Percentiles rank a stretch among this genome's conserved stretches.
These are phyloP conservation scores for Blastobasis adustella DNA, from an alignment of 2,888 invertebrate genomes.

Conservation along the genomic window DNA sequence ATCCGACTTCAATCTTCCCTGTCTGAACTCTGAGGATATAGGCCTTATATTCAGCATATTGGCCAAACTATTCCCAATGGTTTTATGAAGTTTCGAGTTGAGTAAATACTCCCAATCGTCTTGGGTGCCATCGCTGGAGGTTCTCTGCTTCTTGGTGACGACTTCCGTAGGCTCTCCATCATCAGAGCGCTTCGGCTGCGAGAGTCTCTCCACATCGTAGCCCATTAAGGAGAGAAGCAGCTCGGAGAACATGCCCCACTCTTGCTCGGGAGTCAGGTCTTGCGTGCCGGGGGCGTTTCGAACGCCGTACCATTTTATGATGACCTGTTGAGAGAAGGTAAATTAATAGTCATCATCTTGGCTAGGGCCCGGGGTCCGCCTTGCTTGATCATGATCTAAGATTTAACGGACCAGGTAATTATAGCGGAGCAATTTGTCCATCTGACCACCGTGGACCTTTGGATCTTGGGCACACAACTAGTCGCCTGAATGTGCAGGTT, in stretches of 20 bases:
- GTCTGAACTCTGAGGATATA: constrained; percentile 13
- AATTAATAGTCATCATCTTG: no score
- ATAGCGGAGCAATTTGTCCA: no score
- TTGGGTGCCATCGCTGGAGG: constrained; percentile 83
- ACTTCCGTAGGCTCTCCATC: constrained; percentile 53
- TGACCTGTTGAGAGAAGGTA: constrained; percentile 42
- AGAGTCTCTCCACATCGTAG: constrained; percentile 79
- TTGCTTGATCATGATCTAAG: no score
- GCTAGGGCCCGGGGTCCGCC: no score
- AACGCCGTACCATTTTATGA: constrained; percentile 90
- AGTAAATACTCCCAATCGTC: constrained; percentile 88
- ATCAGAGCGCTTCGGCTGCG: constrained; percentile 54
- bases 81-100: constrained; percentile 73
- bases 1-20: constrained; percentile 12
- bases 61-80: constrained; percentile 53
- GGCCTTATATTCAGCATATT: constrained; percentile 52
- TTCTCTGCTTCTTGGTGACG: constrained; percentile 84
- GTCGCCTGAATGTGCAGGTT: no score
- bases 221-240: constrained; percentile 78
- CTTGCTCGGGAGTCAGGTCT: constrained; percentile 83
- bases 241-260: constrained; percentile 85
- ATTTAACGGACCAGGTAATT: no score
- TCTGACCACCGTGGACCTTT: no score
- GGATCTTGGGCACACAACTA: no score
- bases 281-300: constrained; percentile 91